Evolutionary conservation across 2,113 vertebrate genomes (phyloP).

Genomic region (Triplophysa rosa): DNA sequence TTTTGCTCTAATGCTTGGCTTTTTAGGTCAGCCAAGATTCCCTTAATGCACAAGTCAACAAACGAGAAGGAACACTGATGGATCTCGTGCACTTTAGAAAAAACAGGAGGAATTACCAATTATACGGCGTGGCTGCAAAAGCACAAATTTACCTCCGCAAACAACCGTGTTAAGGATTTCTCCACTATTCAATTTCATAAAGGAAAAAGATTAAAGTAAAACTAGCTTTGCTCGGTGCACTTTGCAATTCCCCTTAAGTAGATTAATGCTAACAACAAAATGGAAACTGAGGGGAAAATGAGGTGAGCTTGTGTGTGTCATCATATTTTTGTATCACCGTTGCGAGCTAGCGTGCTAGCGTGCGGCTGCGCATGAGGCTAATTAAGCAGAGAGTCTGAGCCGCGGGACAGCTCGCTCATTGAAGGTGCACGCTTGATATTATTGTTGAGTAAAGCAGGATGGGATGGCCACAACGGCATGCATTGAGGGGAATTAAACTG

Average conservation of each 20-base stretch:
- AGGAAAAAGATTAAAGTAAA: conserved; percentile 29
- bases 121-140: not conserved
- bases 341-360: conserved; percentile 11
- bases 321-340: conserved; percentile 10
- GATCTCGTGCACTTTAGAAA: conserved; percentile 30
- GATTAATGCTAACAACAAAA: conserved; percentile 38
- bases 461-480: conserved; percentile 31
- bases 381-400: conserved; percentile 51
- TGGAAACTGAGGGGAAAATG: conserved; percentile 35
- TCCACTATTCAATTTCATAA: conserved; percentile 29
- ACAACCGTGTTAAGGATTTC: conserved; percentile 32
- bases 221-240: conserved; percentile 35
- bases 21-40: conserved; percentile 44
- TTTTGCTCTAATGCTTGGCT: conserved; percentile 49
- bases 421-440: conserved; percentile 52
- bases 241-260: conserved; percentile 42
- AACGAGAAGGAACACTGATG: conserved; percentile 28
- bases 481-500: conserved; percentile 48
- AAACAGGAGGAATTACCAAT: conserved; percentile 15
- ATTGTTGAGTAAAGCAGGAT: conserved; percentile 38
- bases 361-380: conserved; percentile 44
- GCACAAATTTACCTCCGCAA: conserved; percentile 19
- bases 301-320: conserved; percentile 44
- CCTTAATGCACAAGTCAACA: conserved; percentile 21
- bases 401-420: conserved; percentile 44